Conservation (phyloP, 2,888 invertebrate species). For the Mesoligia furuncula region DNA sequence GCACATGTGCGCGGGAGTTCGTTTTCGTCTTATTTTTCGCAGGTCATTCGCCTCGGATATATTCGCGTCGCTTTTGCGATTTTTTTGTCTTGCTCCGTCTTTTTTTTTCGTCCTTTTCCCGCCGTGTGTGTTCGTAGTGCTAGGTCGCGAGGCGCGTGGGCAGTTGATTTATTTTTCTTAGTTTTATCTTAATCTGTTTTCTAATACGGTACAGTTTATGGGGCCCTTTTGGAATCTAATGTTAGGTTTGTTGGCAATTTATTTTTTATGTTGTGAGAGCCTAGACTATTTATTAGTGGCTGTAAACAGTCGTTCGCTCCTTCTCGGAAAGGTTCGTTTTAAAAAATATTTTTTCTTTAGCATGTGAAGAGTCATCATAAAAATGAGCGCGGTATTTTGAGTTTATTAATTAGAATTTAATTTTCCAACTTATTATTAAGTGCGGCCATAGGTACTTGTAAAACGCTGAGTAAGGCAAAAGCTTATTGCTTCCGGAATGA, state of each 20-base stretch:
- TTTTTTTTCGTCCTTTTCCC: conserved; percentile 79
- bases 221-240: conserved; percentile 71
- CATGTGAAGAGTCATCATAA: conserved; percentile 28
- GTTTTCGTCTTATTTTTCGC: conserved; percentile 89
- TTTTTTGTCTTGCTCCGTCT: conserved; percentile 73
- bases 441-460: conserved; percentile 22
- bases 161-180: conserved; percentile 80
- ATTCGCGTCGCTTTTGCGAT: conserved; percentile 79
- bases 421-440: conserved; percentile 21
- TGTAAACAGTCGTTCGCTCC: conserved; percentile 43
- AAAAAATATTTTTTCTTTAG: conserved; percentile 52
- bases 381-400: conserved; percentile 23
- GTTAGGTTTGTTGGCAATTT: conserved; percentile 60
- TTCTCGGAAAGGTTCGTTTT: conserved; percentile 43
- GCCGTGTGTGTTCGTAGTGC: conserved; percentile 83
- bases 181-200: conserved; percentile 75
- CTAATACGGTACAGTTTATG: conserved; percentile 77
- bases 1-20: conserved; percentile 88
- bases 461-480: background rate
- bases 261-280: conserved; percentile 54
- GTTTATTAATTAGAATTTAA: conserved; percentile 36
- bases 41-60: conserved; percentile 87
- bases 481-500: conserved; percentile 21
- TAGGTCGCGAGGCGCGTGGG: conserved; percentile 87
- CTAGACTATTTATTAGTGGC: conserved; percentile 60